Percentiles rank a stretch among this genome's conserved stretches.
Conservation (phyloP, 2,113 vertebrate species). For the Typhlomys cinereus region DNA sequence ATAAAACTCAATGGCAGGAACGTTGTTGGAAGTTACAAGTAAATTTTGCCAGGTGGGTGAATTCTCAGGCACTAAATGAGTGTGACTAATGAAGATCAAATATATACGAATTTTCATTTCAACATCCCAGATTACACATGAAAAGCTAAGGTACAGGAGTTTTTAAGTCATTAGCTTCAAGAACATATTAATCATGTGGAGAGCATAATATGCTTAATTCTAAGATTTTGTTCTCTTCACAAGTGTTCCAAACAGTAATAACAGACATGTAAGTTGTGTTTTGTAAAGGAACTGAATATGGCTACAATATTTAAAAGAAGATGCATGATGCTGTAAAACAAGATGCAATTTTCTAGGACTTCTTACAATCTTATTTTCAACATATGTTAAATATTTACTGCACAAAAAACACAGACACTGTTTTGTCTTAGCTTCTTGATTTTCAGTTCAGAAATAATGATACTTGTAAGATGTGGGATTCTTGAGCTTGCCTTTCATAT, state of each 20-base stretch:
- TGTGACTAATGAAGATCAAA: background rate
- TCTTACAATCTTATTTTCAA: conserved; percentile 30
- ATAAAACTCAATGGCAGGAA: background rate
- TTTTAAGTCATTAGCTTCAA: background rate
- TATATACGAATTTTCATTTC: conserved; percentile 9
- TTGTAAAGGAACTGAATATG: background rate
- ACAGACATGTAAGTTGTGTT: background rate
- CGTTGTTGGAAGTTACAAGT: conserved; percentile 1
- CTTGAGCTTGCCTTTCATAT: conserved; percentile 25
- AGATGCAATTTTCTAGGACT: background rate
- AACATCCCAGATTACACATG: background rate
- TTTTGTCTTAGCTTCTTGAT: conserved; percentile 17
- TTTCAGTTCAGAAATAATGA: conserved; percentile 32
- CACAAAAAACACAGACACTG: background rate
- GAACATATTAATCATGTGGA: background rate
- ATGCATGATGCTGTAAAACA: background rate
- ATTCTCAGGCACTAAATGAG: background rate
- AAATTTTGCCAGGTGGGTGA: background rate
- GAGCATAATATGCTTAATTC: background rate
- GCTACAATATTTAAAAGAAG: conserved; percentile 49
- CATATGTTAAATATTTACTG: conserved; percentile 15
- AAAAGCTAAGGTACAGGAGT: background rate
- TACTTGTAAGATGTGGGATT: background rate
- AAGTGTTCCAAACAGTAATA: conserved; percentile 18
- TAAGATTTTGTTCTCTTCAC: background rate